A percentile compares a stretch with the other conserved stretches of the same genome.
Conservation (phyloP, 2,888 invertebrate species). For the Nycteola revayana region DNA sequence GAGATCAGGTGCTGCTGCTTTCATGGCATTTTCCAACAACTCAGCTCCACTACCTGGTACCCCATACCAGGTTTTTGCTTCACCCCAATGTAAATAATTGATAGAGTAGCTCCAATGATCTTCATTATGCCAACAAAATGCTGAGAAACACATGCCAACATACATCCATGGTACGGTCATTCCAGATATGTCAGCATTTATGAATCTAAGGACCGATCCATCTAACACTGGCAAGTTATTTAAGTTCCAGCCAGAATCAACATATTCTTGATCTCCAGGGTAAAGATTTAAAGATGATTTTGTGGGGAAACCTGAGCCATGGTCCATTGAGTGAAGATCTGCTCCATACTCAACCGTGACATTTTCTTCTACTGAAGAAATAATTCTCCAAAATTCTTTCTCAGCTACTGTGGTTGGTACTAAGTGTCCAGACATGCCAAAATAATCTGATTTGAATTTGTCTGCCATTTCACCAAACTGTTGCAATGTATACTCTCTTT, state of each 20-base stretch:
- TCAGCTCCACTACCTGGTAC: conserved; percentile 87
- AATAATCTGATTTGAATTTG: conserved; percentile 88
- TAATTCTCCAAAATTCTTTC: conserved; percentile 89
- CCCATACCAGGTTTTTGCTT: conserved; percentile 92
- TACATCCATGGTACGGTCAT: conserved; percentile 91
- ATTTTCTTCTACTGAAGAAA: conserved; percentile 87
- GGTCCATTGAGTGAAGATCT: conserved; percentile 88
- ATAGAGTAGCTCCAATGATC: conserved; percentile 93
- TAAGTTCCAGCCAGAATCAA: conserved; percentile 88
- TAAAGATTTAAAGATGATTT: conserved; percentile 82
- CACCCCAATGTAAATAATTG: conserved; percentile 92
- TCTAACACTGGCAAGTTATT: conserved; percentile 88
- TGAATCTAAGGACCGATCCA: conserved; percentile 87
- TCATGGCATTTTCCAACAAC: conserved; percentile 86
- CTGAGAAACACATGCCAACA: conserved; percentile 92
- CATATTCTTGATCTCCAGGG: conserved; percentile 84
- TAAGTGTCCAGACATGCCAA: conserved; percentile 85
- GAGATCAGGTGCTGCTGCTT: conserved; percentile 86
- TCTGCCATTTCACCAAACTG: conserved; percentile 91
- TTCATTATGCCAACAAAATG: conserved; percentile 93
- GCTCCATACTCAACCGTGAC: conserved; percentile 91
- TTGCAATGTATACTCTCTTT: conserved; percentile 86
- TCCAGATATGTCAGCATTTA: conserved; percentile 89
- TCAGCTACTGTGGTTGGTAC: conserved; percentile 84
- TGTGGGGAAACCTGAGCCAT: conserved; percentile 89